A percentile compares a stretch with the other conserved stretches of the same genome.
These are phyloP conservation scores for Dasysyrphus albostriatus DNA, from an alignment of 2,888 invertebrate species.

Conservation along the genomic window DNA sequence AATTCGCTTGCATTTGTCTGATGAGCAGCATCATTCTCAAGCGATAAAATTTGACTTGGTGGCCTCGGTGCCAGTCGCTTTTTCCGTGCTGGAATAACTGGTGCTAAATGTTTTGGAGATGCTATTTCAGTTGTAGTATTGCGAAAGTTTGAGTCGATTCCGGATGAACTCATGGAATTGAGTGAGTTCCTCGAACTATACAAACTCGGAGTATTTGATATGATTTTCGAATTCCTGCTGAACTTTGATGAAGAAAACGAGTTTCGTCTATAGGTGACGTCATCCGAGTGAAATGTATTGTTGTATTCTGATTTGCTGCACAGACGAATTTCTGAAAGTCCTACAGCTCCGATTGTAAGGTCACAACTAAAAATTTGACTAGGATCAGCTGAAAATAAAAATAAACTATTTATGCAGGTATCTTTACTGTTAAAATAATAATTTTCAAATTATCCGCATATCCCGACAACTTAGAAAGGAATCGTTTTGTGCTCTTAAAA, in stretches of 20 bases:
- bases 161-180: conserved; percentile 83
- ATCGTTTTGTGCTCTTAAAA: too few relatives aligned
- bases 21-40: conserved; percentile 79
- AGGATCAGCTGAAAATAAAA: conserved; percentile 80
- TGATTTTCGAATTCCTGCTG: conserved; percentile 83
- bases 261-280: conserved; percentile 81
- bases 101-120: conserved; percentile 70
- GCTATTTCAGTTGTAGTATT: conserved; percentile 77
- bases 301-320: conserved; percentile 83
- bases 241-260: conserved; percentile 83
- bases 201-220: conserved; percentile 83
- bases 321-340: conserved; percentile 83
- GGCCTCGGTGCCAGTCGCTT: conserved; percentile 83
- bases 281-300: conserved; percentile 82
- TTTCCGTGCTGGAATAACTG: conserved; percentile 81
- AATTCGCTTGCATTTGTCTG: conserved; percentile 40
- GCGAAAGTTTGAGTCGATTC: conserved; percentile 81
- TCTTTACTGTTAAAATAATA: neutral
- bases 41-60: conserved; percentile 82
- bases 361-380: conserved; percentile 83
- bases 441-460: neutral
- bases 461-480: too few relatives aligned
- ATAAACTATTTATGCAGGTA: neutral
- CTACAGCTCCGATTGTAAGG: conserved; percentile 83
- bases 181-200: conserved; percentile 84